Percentiles rank a stretch among this genome's conserved stretches.
These are phyloP conservation scores for Galeopterus variegatus DNA, from an alignment of 2,113 vertebrate genomes.

Conservation along the genomic window DNA sequence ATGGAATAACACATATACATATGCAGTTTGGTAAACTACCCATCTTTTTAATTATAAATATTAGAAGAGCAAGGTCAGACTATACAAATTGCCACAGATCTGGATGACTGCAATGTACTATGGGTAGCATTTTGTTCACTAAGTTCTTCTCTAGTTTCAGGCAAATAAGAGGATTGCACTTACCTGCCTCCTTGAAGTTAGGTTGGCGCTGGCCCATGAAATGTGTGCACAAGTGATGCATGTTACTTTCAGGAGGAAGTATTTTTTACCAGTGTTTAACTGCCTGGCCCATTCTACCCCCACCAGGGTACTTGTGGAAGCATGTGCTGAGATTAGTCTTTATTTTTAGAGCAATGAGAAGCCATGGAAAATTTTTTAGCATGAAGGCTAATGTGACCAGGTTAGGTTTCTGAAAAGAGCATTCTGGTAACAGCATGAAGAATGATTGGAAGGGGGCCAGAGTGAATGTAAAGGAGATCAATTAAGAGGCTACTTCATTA, in stretches of 20 bases:
- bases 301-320: not conserved
- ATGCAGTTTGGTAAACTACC: not conserved
- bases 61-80: conserved; percentile 33
- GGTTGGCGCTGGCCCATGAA: not conserved
- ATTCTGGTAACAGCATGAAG: not conserved
- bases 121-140: not conserved
- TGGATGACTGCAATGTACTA: not conserved
- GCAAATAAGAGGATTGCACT: not conserved
- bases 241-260: not conserved
- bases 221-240: not conserved
- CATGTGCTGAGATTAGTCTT: not conserved
- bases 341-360: not conserved
- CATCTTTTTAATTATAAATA: not conserved
- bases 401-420: not conserved
- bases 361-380: not conserved
- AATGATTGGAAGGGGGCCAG: not conserved
- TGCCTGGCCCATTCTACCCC: not conserved
- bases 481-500: not conserved
- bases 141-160: not conserved
- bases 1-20: not conserved
- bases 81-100: not conserved
- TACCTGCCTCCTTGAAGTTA: not conserved
- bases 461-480: not conserved
- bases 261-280: not conserved
- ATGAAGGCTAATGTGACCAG: not conserved